phyloP scores from a whole-genome alignment of 2,113 vertebrate genomes.

The Philantomba maxwellii region DNA sequence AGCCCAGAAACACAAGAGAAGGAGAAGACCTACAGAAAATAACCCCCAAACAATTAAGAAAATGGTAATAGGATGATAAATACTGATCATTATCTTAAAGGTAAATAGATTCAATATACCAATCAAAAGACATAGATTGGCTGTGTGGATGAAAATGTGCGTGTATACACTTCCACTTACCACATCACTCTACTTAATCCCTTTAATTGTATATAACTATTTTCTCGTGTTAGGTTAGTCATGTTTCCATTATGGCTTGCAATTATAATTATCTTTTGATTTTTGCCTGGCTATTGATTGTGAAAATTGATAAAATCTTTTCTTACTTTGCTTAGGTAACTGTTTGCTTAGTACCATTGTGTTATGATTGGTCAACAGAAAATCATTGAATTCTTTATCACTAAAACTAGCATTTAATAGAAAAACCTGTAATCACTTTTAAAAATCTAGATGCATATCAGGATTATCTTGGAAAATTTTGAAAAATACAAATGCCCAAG shows the following conservation, averaged over 20 bases:
- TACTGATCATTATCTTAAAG: background rate
- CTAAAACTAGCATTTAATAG: background rate
- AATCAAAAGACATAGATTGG: background rate
- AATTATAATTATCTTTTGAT: background rate
- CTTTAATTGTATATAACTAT: background rate
- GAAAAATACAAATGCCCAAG: background rate
- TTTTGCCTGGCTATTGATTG: background rate
- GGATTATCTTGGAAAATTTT: background rate
- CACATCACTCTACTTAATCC: background rate
- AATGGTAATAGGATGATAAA: background rate
- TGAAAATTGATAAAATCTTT: background rate
- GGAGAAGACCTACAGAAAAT: background rate
- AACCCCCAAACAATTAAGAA: background rate
- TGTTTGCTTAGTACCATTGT: background rate
- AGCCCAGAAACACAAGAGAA: background rate
- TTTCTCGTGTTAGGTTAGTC: background rate
- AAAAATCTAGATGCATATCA: background rate
- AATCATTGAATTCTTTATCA: background rate
- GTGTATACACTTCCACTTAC: background rate
- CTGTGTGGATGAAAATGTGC: background rate
- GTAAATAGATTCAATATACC: background rate
- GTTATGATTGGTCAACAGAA: background rate
- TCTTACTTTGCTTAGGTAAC: background rate
- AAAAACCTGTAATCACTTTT: background rate
- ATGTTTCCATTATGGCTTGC: background rate